phyloP scores from a whole-genome alignment of 1,140 invertebrate species.

The Bathynomus jamesi region DNA sequence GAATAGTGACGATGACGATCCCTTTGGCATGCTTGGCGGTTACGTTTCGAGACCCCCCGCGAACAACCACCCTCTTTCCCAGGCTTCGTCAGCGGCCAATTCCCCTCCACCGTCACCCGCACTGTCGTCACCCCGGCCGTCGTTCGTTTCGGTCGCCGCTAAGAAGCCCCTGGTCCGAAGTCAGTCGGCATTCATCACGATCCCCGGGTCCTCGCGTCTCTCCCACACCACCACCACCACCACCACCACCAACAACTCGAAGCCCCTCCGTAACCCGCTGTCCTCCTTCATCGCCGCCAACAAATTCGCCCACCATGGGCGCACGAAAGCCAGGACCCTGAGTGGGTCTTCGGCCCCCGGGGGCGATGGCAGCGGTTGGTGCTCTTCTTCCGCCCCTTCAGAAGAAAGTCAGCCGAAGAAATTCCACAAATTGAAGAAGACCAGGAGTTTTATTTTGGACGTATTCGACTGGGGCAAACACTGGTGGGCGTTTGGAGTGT shows the following conservation, averaged over 20 bases:
- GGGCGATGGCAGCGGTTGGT: neutral
- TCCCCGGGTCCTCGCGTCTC: neutral
- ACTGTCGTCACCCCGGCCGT: neutral
- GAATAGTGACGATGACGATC: slow-evolving; percentile 7
- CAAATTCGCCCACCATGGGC: neutral
- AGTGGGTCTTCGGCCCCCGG: slow-evolving; percentile 8
- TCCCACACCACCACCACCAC: slow-evolving; percentile 1
- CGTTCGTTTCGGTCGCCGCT: neutral
- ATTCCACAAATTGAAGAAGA: neutral
- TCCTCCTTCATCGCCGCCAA: neutral
- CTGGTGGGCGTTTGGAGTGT: neutral
- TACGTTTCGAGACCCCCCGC: slow-evolving; percentile 11
- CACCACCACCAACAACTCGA: neutral
- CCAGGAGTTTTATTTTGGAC: slow-evolving; percentile 9
- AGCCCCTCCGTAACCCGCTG: neutral
- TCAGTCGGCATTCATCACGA: neutral
- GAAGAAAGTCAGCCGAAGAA: slow-evolving; percentile 5
- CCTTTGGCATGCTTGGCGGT: slow-evolving; percentile 7
- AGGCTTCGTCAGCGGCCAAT: neutral
- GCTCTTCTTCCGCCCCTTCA: neutral
- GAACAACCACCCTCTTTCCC: neutral
- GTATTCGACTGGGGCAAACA: slow-evolving; percentile 16
- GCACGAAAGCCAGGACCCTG: neutral
- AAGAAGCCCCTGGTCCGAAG: neutral
- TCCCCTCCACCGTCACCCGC: too few species aligned